Percentiles rank a stretch among this genome's conserved stretches.
Evolutionary conservation across 1,140 invertebrate species (phyloP).

Genomic region (Plodia interpunctella): DNA sequence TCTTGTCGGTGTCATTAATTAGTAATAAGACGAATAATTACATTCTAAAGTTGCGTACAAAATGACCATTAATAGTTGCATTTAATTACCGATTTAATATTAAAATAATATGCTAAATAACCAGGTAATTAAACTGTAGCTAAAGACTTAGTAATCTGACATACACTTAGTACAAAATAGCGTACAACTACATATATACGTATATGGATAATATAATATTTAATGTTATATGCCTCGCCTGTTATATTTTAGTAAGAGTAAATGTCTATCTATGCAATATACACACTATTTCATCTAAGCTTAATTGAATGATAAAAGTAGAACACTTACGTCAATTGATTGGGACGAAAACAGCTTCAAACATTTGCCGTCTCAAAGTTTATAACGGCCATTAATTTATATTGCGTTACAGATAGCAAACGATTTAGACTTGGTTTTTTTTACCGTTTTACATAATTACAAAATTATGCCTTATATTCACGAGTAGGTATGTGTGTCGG

Average conservation of each 20-base stretch:
- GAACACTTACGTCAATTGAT: slow-evolving; percentile 54
- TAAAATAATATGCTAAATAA: background rate
- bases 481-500: slow-evolving; percentile 33
- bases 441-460: slow-evolving; percentile 72
- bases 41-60: background rate
- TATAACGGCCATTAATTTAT: slow-evolving; percentile 64
- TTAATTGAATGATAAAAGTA: slow-evolving; percentile 53
- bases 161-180: no score
- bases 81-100: background rate
- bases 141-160: no score
- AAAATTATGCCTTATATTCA: slow-evolving; percentile 67
- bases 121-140: background rate
- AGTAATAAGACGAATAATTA: no score
- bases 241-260: background rate
- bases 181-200: no score
- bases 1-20: no score
- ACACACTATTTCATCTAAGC: slow-evolving; percentile 27
- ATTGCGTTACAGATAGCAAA: slow-evolving; percentile 67
- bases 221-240: background rate
- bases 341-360: slow-evolving; percentile 44
- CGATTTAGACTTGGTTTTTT: slow-evolving; percentile 61
- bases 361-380: slow-evolving; percentile 58
- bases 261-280: background rate
- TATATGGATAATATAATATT: no score
- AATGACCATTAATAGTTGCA: background rate